Evolutionary conservation across 2,113 vertebrate genomes (phyloP).

Genomic region (Melanocharis versteri): DNA sequence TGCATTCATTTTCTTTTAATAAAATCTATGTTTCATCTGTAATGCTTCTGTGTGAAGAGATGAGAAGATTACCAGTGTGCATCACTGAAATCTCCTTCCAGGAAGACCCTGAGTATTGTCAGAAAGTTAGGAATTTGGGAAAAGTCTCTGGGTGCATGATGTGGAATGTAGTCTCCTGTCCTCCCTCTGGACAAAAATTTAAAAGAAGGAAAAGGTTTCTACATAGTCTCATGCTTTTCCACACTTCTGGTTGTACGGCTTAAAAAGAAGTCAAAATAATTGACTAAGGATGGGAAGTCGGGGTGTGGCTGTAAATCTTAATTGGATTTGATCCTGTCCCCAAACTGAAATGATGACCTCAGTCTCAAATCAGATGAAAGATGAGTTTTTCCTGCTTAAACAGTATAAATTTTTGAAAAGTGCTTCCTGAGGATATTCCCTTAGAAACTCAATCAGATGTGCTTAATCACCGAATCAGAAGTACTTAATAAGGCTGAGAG

Average conservation of each 20-base stretch:
- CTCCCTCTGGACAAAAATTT: neutral
- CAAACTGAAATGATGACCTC: neutral
- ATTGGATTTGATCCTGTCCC: neutral
- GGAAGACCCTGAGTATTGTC: neutral
- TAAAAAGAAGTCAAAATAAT: neutral
- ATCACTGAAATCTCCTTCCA: neutral
- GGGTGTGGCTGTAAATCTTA: neutral
- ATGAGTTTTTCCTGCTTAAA: neutral
- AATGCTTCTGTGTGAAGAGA: neutral
- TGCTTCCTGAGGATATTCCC: neutral
- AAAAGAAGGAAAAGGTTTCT: neutral
- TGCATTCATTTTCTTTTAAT: neutral
- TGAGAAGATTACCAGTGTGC: neutral
- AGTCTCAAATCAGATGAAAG: neutral
- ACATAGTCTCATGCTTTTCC: neutral
- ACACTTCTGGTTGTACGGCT: neutral
- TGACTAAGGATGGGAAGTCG: fast-evolving
- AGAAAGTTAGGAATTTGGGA: neutral
- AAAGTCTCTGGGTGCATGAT: neutral
- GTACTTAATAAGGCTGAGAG: neutral
- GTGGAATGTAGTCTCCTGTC: neutral
- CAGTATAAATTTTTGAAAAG: neutral
- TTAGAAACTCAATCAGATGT: neutral
- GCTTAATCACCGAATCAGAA: neutral
- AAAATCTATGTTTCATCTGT: no score